Evolutionary conservation across 1,140 invertebrate species (phyloP), one percentile per base, ranked within the genome.

Genomic region (Bacillus rossius): DNA sequence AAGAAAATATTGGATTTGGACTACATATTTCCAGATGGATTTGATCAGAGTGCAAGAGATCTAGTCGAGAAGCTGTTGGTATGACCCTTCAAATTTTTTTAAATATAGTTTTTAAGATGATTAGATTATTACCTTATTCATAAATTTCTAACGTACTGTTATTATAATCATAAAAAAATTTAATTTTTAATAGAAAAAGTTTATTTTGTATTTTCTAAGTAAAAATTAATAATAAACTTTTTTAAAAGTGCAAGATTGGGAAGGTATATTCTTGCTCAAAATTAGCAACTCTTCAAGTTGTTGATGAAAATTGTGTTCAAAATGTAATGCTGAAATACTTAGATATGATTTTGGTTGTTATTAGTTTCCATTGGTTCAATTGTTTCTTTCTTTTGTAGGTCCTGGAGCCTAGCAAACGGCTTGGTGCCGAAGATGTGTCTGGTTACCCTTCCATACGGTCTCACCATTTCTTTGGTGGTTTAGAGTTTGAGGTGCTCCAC

Each of bases 1-100:
- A 91, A 97, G 73, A 97, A 97, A 76, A 97, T 99, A 64, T 73
- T 92, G 8, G 91, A 89, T 68, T 79, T 96, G 63, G 87, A 96
- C 8, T 98, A 96, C 71, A 87, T 90, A 59, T 94, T 97, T 70
- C 95, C 96, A 0, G 88, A 93, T 69, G 92, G 88, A 19, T 98
- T 99, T 72, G 84, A 86, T 66, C 76, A 82, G 41, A 76, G 83
- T 47, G 92, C 93, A 4, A 88, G 86, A 73, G 89, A 96, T 74
- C 80, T 99, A 52, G 90, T 99, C 16, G 78, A 86, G 64, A 87
- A 91, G 71, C 78, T 99, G 53, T 74, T 99, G 59, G 90, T 86
- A 34, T 34, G 29, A n/a, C n/a, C n/a, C n/a, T n/a, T n/a, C n/a
- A n/a, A n/a, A n/a, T n/a, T n/a, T n/a, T n/a, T n/a, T n/a, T n/a